These are phyloP conservation scores for Palythoa heliodiscus DNA, from an alignment of 92 coral and sea anemone genomes.

Conservation along the genomic window DNA sequence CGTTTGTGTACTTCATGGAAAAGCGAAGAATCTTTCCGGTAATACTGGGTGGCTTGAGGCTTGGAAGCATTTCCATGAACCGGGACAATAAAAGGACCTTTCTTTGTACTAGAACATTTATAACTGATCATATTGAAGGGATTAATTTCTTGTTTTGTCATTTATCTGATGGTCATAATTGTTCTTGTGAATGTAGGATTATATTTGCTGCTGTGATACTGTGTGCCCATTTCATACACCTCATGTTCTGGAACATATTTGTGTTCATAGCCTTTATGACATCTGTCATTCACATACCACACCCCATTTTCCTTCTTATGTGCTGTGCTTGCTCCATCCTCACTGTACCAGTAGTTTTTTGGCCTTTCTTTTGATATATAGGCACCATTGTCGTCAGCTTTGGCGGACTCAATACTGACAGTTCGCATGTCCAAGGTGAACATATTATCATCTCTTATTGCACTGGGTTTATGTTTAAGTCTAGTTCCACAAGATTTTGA, in stretches of 20 bases:
- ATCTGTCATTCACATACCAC: slow-evolving; percentile 48
- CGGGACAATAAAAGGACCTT: slow-evolving; percentile 5
- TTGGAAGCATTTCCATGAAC: slow-evolving; percentile 36
- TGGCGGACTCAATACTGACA: slow-evolving; percentile 37
- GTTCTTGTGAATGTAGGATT: slow-evolving; percentile 43
- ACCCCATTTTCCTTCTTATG: slow-evolving; percentile 53
- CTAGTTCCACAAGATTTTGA: slow-evolving; percentile 44
- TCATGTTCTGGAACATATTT: slow-evolving; percentile 51
- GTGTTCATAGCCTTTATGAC: slow-evolving; percentile 44
- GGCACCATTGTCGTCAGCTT: slow-evolving; percentile 50
- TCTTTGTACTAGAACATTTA: slow-evolving; percentile 20
- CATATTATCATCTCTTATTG: slow-evolving; percentile 40
- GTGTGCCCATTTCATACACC: slow-evolving; percentile 36
- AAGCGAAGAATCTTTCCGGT: slow-evolving; percentile 26
- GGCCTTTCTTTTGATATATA: slow-evolving; percentile 42
- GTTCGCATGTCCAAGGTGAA: slow-evolving; percentile 47
- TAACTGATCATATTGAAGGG: slow-evolving; percentile 32
- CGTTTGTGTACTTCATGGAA: background rate
- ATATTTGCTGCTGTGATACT: slow-evolving; percentile 27
- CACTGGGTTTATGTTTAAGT: slow-evolving; percentile 45
- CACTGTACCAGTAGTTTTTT: slow-evolving; percentile 38
- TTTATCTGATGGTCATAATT: slow-evolving; percentile 33
- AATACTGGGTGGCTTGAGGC: slow-evolving; percentile 10
- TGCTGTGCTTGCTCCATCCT: slow-evolving; percentile 46
- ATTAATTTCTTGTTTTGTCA: slow-evolving; percentile 2